Conservation (phyloP, 2,797 vertebrate species). For the Falco novaeseelandiae region DNA sequence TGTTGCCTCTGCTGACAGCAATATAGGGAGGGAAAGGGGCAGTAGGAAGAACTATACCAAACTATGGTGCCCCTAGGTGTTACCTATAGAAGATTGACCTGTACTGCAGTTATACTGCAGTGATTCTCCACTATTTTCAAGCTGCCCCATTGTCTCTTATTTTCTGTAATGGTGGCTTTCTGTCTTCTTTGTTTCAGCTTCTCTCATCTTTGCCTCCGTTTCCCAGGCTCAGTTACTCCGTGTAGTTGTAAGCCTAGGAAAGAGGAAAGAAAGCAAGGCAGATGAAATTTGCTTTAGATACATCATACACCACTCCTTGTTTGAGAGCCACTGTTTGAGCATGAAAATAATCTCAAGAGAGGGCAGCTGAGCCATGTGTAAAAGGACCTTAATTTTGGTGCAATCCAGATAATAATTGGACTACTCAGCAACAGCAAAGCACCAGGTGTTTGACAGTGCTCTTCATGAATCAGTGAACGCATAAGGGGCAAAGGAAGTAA, state of each 20-base stretch:
- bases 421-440: background rate
- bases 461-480: constrained; percentile 20
- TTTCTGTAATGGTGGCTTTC: background rate
- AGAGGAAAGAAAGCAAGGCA: background rate
- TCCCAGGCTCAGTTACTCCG: background rate
- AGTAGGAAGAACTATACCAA: background rate
- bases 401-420: constrained; percentile 35
- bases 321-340: background rate
- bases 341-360: constrained; percentile 17
- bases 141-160: background rate
- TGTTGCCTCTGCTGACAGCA: rapidly evolving
- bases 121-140: background rate
- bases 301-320: background rate
- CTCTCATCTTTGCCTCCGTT: background rate
- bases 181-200: background rate
- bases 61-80: background rate
- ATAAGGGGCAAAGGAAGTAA: background rate
- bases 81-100: background rate
- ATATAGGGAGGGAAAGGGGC: background rate
- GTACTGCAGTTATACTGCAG: background rate
- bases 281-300: background rate
- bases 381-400: constrained; percentile 14
- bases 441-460: constrained; percentile 17
- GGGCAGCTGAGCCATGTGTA: constrained; percentile 40
- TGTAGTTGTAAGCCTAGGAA: background rate